Evolutionary conservation across 2,797 vertebrate species (phyloP).

Genomic region (Mycteria americana): DNA sequence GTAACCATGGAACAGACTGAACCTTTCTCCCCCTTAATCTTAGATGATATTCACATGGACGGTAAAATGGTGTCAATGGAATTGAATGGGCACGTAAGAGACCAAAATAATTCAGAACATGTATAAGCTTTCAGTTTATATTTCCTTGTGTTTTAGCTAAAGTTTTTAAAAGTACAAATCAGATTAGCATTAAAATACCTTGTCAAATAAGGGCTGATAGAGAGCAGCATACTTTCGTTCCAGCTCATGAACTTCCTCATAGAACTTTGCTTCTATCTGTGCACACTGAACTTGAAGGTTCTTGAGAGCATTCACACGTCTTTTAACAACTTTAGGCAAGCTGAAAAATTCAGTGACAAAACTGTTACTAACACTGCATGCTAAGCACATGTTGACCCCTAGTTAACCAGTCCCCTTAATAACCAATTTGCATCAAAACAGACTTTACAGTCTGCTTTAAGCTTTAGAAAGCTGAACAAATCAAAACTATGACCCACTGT

Average conservation of each 20-base stretch:
- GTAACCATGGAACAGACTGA: not conserved
- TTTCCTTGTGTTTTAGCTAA: not conserved
- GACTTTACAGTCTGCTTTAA: not conserved
- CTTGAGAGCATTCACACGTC: conserved; percentile 97
- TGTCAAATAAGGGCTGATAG: conserved; percentile 97
- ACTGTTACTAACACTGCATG: conserved; percentile 6
- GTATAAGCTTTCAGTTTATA: not conserved
- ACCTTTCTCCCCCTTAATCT: not conserved
- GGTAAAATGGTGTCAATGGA: not conserved
- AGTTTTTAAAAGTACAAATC: conserved; percentile 3
- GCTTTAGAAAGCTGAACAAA: not conserved
- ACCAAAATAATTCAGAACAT: not conserved
- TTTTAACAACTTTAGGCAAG: conserved; percentile 97
- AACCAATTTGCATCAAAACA: not conserved
- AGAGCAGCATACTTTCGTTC: conserved; percentile 97
- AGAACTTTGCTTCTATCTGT: conserved; percentile 98
- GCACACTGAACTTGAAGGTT: conserved; percentile 99
- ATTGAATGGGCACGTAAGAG: not conserved
- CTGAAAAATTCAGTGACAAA: conserved; percentile 72
- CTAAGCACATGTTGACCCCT: not conserved
- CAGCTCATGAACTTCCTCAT: conserved; percentile 97
- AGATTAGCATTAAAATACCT: conserved; percentile 79
- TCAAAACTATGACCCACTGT: not conserved
- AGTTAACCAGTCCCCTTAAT: not conserved
- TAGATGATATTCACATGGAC: not conserved